Base-by-base conservation (phyloP, 2,113 vertebrate genomes). In the Triplophysa dalaica region DNA sequence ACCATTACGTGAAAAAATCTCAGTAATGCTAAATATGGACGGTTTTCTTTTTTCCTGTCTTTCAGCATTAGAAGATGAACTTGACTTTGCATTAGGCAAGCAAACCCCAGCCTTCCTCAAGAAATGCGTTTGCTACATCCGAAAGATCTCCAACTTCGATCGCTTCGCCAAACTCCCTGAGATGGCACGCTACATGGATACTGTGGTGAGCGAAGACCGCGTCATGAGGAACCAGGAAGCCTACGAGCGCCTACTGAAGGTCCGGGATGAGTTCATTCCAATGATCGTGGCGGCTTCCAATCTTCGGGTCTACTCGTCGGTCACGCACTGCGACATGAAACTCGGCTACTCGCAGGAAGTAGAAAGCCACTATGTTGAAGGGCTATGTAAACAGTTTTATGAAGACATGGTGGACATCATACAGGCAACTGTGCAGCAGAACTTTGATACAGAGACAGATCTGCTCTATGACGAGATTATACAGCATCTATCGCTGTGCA, bases 381-480 rank as follows among this genome's bases (percentile, higher is more conserved):
- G 98, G 5, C 94, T 99, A 41, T 96, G 98, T 12, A 99, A 99
- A 87, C 98, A 99, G 84, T 98, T 99, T 92, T 99, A 99, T 66
- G 98, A 99, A 88, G 98, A 99, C 87, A 98, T 99, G 97, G 95
- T 99, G 81, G 98, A 99, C 78, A 98, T 99, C 81, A 98, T 99
- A 82, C 97, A 99, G 84, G 96, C 97, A 75, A 99, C 97, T 0
- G 95, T 99, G 2, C 98, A 99, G 86, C 97, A 98, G 88, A 99
- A 98, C 88, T 98, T 98, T 87, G 97, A 99, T 85, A 96, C 96
- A 0, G 98, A 99, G 89, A 94, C 94, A 2, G 98, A 99, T 82
- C 85, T 92, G 0, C 87, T 98, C 33, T 99, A 99, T 0, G 96
- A 98, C 22, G 97, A 99, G 92, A 94, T 97, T 80, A 93, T 99